Evolutionary conservation across 2,888 invertebrate genomes (phyloP).

Genomic region (Sclerodermus sp.): DNA sequence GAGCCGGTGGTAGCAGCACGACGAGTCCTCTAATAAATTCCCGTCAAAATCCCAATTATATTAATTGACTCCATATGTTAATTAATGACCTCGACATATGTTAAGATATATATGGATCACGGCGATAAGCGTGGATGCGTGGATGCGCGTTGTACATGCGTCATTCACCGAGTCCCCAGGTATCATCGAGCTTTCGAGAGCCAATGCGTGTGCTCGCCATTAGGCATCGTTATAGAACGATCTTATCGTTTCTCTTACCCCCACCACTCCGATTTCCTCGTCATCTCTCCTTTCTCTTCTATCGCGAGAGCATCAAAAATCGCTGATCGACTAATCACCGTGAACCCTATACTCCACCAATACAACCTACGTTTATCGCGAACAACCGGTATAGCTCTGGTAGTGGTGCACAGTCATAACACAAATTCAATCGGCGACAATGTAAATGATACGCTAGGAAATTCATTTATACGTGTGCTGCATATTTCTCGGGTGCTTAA

Average conservation of each 20-base stretch:
- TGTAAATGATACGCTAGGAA: no score
- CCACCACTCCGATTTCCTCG: slow-evolving; percentile 7
- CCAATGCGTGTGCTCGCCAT: slow-evolving; percentile 53
- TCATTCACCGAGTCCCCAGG: slow-evolving; percentile 18
- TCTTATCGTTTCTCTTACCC: slow-evolving; percentile 33
- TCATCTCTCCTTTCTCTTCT: slow-evolving; percentile 10
- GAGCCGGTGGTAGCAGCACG: no score
- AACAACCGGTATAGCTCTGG: no score
- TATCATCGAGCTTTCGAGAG: slow-evolving; percentile 26
- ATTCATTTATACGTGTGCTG: no score
- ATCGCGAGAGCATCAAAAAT: slow-evolving; percentile 12
- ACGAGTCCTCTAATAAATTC: slow-evolving; percentile 1
- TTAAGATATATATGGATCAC: slow-evolving; percentile 22
- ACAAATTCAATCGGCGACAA: no score
- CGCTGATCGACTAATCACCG: slow-evolving; percentile 16
- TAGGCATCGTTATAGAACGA: slow-evolving; percentile 40
- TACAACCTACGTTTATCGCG: no score
- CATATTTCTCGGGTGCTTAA: no score
- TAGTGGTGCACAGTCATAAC: no score
- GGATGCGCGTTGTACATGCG: no score
- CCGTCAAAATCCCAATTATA: slow-evolving; percentile 47
- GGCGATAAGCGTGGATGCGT: slow-evolving; percentile 30
- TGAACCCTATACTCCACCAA: no score
- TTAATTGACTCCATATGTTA: slow-evolving; percentile 55
- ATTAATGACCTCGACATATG: slow-evolving; percentile 55